A percentile compares a stretch with the other conserved stretches of the same genome.
Conservation (phyloP, 1,140 invertebrate species). For the Scylla paramamosain region DNA sequence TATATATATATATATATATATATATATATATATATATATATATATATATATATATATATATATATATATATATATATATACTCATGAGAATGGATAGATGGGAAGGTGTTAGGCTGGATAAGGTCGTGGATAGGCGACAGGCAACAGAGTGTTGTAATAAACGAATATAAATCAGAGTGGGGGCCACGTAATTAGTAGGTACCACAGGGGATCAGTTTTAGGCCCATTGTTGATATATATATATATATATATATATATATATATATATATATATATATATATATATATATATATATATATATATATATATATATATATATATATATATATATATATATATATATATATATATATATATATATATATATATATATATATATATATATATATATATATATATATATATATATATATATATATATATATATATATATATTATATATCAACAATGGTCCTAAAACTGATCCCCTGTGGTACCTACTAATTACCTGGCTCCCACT, state of each 20-base stretch:
- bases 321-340: not conserved
- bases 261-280: constrained; percentile 52
- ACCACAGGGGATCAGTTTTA: no score
- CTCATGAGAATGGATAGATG: not conserved
- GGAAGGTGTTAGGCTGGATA: no score
- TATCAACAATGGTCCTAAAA: no score
- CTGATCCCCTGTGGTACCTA: no score
- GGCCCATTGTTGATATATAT: no score
- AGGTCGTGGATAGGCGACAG: no score
- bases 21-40: constrained; percentile 53
- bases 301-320: constrained; percentile 33
- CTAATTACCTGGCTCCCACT: not conserved
- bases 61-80: constrained; percentile 55
- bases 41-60: constrained; percentile 55
- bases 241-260: constrained; percentile 52
- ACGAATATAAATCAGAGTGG: not conserved
- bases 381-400: constrained; percentile 26
- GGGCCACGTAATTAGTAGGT: not conserved
- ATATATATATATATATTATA: not conserved
- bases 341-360: not conserved
- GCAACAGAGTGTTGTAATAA: no score
- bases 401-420: constrained; percentile 50
- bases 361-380: not conserved
- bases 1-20: constrained; percentile 55
- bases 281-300: constrained; percentile 52